These are phyloP conservation scores for Ephestia elutella DNA, from an alignment of 1,140 invertebrate genomes.

Conservation along the genomic window DNA sequence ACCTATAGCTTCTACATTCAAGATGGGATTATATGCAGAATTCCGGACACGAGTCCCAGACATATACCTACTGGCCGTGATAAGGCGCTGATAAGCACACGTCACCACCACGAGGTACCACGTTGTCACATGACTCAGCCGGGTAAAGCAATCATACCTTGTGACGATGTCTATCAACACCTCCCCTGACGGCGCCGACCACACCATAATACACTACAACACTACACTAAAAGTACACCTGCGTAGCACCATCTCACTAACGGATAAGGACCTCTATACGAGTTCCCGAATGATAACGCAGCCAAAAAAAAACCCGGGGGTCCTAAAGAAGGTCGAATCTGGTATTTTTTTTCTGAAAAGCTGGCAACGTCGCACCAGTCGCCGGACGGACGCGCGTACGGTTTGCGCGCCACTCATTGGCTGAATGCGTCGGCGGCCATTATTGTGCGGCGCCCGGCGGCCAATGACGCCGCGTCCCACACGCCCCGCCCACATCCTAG, in stretches of 20 bases:
- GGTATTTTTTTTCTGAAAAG: slow-evolving; percentile 67
- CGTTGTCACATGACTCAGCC: slow-evolving; percentile 23
- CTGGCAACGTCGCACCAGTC: slow-evolving; percentile 65
- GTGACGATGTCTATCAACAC: slow-evolving; percentile 65
- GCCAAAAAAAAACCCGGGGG: slow-evolving; percentile 69
- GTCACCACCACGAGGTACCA: slow-evolving; percentile 22
- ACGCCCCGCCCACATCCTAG: slow-evolving; percentile 66
- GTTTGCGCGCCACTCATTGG: slow-evolving; percentile 65
- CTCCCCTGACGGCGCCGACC: slow-evolving; percentile 64
- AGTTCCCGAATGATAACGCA: slow-evolving; percentile 69
- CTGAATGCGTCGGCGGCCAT: slow-evolving; percentile 66
- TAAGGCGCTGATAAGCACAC: slow-evolving; percentile 14
- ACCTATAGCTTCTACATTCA: not conserved
- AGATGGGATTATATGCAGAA: not conserved
- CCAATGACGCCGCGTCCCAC: slow-evolving; percentile 67
- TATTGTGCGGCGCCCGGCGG: slow-evolving; percentile 43
- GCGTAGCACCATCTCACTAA: slow-evolving; percentile 54
- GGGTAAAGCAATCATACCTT: slow-evolving; percentile 42
- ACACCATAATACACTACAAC: slow-evolving; percentile 69
- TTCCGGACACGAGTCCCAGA: not conserved
- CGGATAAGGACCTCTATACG: slow-evolving; percentile 55
- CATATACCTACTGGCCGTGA: not conserved
- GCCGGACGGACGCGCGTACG: slow-evolving; percentile 67
- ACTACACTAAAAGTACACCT: slow-evolving; percentile 56
- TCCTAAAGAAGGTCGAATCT: slow-evolving; percentile 72